Base-by-base conservation (phyloP, 2,888 invertebrate genomes). In the Acleris laterana region DNA sequence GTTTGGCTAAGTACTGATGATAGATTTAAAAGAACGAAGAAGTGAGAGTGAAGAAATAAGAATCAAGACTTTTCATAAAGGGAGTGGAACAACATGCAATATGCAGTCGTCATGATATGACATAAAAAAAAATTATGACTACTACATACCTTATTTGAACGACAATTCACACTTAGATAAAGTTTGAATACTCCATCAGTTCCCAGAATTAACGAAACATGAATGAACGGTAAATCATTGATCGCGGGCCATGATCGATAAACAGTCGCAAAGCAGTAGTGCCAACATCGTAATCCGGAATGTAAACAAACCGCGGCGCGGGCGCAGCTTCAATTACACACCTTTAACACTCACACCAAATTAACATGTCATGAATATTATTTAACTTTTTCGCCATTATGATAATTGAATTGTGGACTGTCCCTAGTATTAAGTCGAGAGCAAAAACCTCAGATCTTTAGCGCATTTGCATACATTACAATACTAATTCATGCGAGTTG, bases 301-400 rank as follows among this genome's bases (percentile, higher is more conserved):
- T 56, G 68, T 67, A 68, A 71, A 66, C 70, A 68, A 79, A 75
- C 73, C 71, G 66, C 63, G 62, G 70, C 71, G 72, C 77, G 77
- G 74, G 71, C 70, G 69, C 77, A 70, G 72, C 72, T 82, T 86
- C 88, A 89, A 89, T 89, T 87, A 88, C 81, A 83, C 83, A 80
- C 82, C 79, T 84, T 87, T 83, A 88, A 83, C 86, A 87, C 87
- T 84, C 81, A 84, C 81, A 76, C 82, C 78, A 80, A 87, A 90
- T 90, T 89, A 89, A 88, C 88, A 89, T 90, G 85, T 88, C 89
- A 90, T 90, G 88, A 90, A 90, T 89, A 90, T 86, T 87, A 87
- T 89, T 89, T 85, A 83, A 87, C 83, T 88, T 89, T 89, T 89
- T 88, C 84, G 81, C 83, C 84, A 86, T 88, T 87, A 88, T 85